Conservation (phyloP, 2,797 vertebrate genomes). For the Myotis myotis region DNA sequence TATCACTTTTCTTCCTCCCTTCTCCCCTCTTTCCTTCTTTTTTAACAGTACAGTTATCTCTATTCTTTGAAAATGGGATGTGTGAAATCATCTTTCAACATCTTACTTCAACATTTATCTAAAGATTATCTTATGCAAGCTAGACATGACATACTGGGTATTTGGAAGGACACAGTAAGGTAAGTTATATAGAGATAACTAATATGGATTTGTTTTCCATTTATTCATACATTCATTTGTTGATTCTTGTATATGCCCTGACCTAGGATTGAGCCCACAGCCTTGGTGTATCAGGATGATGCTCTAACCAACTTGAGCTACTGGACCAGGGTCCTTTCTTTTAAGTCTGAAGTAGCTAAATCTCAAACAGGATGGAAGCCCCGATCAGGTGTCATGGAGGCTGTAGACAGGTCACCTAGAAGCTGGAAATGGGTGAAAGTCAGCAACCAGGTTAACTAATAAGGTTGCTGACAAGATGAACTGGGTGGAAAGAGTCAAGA, state of each 20-base stretch:
- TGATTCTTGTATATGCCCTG: background rate
- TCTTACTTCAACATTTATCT: background rate
- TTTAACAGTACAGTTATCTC: background rate
- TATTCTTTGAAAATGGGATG: background rate
- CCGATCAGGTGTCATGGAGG: background rate
- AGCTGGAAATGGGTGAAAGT: background rate
- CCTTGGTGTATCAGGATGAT: background rate
- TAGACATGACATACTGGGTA: background rate
- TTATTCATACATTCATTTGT: background rate
- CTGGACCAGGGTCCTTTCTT: background rate
- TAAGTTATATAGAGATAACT: background rate
- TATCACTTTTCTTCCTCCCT: background rate
- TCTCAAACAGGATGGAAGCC: background rate
- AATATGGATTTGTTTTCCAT: background rate
- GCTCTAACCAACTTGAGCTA: background rate
- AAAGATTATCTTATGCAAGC: background rate
- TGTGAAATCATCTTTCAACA: conserved; percentile 29
- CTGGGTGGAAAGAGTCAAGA: background rate
- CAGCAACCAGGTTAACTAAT: background rate
- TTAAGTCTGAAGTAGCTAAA: background rate
- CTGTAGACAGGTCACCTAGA: background rate
- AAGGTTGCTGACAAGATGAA: background rate
- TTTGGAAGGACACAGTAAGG: conserved; percentile 13
- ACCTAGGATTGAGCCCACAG: background rate
- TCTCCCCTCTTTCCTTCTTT: background rate